Percentiles rank a stretch among this genome's conserved stretches.
Evolutionary conservation across 1,140 invertebrate species (phyloP).

Genomic region (Apis cerana): DNA sequence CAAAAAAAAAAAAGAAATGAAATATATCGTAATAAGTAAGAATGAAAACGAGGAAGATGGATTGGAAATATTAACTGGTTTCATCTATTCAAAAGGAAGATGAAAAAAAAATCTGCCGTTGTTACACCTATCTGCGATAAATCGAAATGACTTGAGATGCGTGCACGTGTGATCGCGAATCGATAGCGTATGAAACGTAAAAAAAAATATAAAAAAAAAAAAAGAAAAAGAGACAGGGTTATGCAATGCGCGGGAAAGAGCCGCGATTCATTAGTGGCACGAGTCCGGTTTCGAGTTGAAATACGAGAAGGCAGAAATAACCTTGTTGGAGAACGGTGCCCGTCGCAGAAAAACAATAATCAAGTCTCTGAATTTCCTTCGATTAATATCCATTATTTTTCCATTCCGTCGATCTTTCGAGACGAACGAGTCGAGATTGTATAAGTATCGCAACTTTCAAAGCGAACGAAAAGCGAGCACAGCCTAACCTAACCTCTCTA

Average conservation of each 20-base stretch:
- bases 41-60: no score
- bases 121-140: not conserved
- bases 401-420: no score
- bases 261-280: conserved; percentile 46
- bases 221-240: conserved; percentile 30
- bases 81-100: no score
- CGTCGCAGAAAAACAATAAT: conserved; percentile 49
- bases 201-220: conserved; percentile 26
- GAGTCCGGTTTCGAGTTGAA: conserved; percentile 54
- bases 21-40: no score
- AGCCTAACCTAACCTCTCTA: no score
- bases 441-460: no score
- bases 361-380: conserved; percentile 31
- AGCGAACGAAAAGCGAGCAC: no score
- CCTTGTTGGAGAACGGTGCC: conserved; percentile 41
- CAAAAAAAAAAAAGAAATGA: no score
- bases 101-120: not conserved
- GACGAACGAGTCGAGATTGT: no score
- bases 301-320: conserved; percentile 49
- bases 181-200: conserved; percentile 19
- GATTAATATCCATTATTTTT: conserved; percentile 21
- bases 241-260: conserved; percentile 39
- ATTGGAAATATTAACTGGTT: not conserved
- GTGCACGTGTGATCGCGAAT: not conserved
- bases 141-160: conserved; percentile 5